Evolutionary conservation across 2,113 vertebrate genomes (phyloP).

Genomic region (Mormoops blainvillei): DNA sequence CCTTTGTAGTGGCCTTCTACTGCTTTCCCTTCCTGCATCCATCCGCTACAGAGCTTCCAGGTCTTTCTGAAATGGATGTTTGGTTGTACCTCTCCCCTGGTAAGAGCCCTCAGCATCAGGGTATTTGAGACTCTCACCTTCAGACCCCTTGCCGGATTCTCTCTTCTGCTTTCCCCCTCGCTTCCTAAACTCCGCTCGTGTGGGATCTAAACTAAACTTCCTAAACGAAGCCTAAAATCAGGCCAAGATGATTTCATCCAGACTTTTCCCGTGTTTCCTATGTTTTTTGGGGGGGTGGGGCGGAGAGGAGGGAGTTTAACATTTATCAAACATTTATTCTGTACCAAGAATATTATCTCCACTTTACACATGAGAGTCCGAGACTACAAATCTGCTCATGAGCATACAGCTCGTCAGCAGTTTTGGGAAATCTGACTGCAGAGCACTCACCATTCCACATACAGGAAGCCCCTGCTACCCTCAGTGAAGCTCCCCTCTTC

Average conservation of each 20-base stretch:
- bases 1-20: neutral
- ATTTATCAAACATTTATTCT: neutral
- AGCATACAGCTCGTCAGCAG: neutral
- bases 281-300: neutral
- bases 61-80: neutral
- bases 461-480: neutral
- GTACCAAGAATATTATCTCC: neutral
- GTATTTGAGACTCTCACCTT: accelerated
- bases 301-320: too few relatives aligned
- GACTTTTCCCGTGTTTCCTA: neutral
- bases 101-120: neutral
- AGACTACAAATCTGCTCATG: neutral
- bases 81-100: neutral
- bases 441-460: neutral
- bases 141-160: neutral
- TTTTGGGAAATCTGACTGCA: neutral
- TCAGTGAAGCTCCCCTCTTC: neutral
- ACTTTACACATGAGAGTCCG: neutral
- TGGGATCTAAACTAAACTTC: neutral
- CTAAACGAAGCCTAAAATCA: neutral
- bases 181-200: neutral
- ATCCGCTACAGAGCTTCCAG: neutral
- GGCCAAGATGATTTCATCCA: neutral
- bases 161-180: neutral
- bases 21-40: neutral